Evolutionary conservation across 2,888 invertebrate genomes (phyloP).

Genomic region (Drosophila phalerata): DNA sequence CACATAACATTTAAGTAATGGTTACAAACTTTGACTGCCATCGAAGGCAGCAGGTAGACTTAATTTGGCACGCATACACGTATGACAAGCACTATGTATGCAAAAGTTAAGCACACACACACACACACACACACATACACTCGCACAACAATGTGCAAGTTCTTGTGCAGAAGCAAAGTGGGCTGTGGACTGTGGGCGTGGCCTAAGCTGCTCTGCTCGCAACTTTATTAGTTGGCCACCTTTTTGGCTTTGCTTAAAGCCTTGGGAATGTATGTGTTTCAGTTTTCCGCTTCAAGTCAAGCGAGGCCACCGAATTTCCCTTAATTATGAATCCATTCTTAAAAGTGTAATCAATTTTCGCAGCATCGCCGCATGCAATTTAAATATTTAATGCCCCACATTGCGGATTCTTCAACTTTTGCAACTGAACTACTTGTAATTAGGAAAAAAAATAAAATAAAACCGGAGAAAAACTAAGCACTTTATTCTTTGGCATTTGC

Average conservation of each 20-base stretch:
- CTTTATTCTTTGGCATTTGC: constrained; percentile 32
- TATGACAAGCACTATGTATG: constrained; percentile 55
- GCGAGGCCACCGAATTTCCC: constrained; percentile 32
- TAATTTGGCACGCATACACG: constrained; percentile 59
- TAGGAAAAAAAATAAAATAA: constrained; percentile 29
- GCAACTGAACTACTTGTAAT: constrained; percentile 45
- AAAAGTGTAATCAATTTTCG: constrained; percentile 69
- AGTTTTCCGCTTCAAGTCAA: constrained; percentile 3
- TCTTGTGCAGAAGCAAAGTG: constrained; percentile 46
- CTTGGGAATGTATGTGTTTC: constrained; percentile 40
- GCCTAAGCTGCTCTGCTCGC: constrained; percentile 64
- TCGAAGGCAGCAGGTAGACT: constrained; percentile 52
- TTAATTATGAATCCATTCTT: constrained; percentile 43
- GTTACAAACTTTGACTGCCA: constrained; percentile 69
- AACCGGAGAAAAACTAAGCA: constrained; percentile 18
- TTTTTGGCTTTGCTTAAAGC: constrained; percentile 66
- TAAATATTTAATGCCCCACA: constrained; percentile 64
- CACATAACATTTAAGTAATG: constrained; percentile 81
- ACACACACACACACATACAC: constrained; percentile 29
- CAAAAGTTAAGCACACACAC: constrained; percentile 37
- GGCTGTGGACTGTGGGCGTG: constrained; percentile 41
- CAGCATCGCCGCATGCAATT: constrained; percentile 39
- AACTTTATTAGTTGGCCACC: constrained; percentile 75
- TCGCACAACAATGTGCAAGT: constrained; percentile 63
- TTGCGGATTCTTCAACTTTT: constrained; percentile 27